A percentile compares a stretch with the other conserved stretches of the same genome.
phyloP scores from a whole-genome alignment of 1,140 invertebrate species.

The Geopemphigus sp. region DNA sequence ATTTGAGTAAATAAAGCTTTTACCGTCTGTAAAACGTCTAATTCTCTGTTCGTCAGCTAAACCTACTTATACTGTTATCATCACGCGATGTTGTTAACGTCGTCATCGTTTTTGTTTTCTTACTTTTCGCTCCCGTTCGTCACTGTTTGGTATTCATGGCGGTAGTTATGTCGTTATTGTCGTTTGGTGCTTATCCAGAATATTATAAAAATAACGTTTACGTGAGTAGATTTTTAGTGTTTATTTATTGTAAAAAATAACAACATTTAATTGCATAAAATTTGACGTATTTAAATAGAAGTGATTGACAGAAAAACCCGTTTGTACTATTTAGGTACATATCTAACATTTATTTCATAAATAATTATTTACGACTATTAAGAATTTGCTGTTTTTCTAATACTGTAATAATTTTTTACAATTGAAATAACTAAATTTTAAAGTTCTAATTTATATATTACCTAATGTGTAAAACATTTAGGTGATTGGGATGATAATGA shows the following conservation, averaged over 20 bases:
- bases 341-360: too few species aligned
- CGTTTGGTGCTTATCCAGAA: background rate
- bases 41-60: background rate
- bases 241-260: background rate
- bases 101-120: background rate
- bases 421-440: too few species aligned
- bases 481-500: too few species aligned
- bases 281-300: too few species aligned
- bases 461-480: too few species aligned
- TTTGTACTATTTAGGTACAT: too few species aligned
- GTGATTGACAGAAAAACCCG: too few species aligned
- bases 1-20: background rate
- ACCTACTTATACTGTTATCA: background rate
- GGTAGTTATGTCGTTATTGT: background rate
- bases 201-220: background rate
- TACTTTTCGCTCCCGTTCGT: background rate
- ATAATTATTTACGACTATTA: too few species aligned
- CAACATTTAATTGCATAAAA: too few species aligned
- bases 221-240: background rate
- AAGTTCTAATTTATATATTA: too few species aligned
- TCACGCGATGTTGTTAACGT: slow-evolving; percentile 1
- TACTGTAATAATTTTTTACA: too few species aligned
- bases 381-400: too few species aligned
- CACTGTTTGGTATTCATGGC: background rate
- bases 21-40: background rate